Base-by-base conservation (phyloP, 2,797 vertebrate species). In the Micromesistius poutassou region DNA sequence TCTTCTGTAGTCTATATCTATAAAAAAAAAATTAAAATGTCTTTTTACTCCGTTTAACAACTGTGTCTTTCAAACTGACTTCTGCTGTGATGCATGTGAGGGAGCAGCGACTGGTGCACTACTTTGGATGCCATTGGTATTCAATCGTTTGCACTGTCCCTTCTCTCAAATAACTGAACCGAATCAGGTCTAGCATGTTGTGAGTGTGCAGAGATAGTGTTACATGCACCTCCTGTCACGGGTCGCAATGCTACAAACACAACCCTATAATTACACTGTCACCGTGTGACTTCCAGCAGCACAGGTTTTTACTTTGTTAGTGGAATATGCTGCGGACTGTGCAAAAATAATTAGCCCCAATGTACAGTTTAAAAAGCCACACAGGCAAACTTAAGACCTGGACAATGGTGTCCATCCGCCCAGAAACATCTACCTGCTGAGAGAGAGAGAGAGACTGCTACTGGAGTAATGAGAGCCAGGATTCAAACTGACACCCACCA, bases 381-480 rank as follows among this genome's bases (percentile, higher is more conserved):
- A 50, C 55, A 9, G 22, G 55, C 6, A 25, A 62, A n/a, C 22
- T 62, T n/a, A n/a, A 25, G 55, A 62, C 22, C 6, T 62, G 14
- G 55, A 62, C 55, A 62, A 25, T 12, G 19, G 22, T 62, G 22
- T 62, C 55, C 55, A 62, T 62, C 55, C 22, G 7, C 55, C 55
- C 55, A 2, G 55, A n/a, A 62, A 62, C 55, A 62, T 25, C 22
- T n/a, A 16, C 40, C 40, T 42, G 40, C 40, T 42, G 50, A 62
- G 50, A 62, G 50, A 25, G 50, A 25, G 50, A 62, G 50, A n/a
- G 50, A 46, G 33, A 31, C 30, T 72, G 68, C 28, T 30, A 33
- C 70, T 2, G 78, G 86, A 89, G 87, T 85, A 82, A 90, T 87
- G 87, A 84, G 76, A 66, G 75, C 80, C 75, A 78, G 80, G 84